Percentiles rank a stretch among this genome's conserved stretches.
phyloP scores from a whole-genome alignment of 1,140 invertebrate genomes.

The Rhizoglyphus robini region DNA sequence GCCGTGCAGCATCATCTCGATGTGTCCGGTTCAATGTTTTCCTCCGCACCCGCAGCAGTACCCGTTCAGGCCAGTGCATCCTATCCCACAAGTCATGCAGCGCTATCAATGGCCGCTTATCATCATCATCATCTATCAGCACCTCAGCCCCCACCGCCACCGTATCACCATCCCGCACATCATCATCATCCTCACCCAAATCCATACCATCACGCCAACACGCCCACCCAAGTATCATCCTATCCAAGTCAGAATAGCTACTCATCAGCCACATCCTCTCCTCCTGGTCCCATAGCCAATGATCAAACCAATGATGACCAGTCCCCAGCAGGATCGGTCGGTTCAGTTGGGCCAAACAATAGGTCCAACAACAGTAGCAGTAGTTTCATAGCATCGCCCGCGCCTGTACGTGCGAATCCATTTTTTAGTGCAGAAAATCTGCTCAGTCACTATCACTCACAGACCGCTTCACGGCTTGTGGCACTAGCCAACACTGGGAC shows the following conservation, averaged over 20 bases:
- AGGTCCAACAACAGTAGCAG: background rate
- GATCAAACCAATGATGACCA: background rate
- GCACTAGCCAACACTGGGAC: too few species aligned
- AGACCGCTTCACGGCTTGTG: background rate
- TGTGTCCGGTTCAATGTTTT: too few species aligned
- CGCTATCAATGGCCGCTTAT: background rate
- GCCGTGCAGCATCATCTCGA: background rate
- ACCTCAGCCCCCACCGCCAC: background rate
- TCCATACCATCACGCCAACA: background rate
- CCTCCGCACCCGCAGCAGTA: too few species aligned
- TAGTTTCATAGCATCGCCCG: background rate
- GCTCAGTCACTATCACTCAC: background rate
- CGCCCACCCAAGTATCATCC: too few species aligned
- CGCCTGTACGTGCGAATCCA: background rate
- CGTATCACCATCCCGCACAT: background rate
- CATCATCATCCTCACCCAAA: background rate
- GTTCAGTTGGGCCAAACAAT: background rate
- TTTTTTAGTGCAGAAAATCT: conserved; percentile 6
- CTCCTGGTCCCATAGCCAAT: background rate
- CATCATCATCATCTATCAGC: background rate
- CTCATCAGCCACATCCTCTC: background rate
- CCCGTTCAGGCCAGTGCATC: too few species aligned
- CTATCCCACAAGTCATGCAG: too few species aligned
- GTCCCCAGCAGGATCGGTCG: too few species aligned
- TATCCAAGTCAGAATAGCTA: background rate